phyloP scores from a whole-genome alignment of 92 coral and sea anemone species.

The Palythoa grandis region DNA sequence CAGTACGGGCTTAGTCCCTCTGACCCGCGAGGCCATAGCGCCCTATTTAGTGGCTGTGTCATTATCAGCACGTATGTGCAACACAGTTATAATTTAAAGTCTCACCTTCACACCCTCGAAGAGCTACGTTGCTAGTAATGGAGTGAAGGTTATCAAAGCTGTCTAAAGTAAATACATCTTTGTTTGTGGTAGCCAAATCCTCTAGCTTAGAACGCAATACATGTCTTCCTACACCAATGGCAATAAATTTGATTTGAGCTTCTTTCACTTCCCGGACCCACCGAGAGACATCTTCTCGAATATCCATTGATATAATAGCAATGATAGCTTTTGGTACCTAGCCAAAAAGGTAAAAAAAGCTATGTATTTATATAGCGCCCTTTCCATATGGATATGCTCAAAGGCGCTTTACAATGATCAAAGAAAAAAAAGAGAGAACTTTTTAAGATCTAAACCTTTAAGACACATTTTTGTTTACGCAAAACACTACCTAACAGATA shows the following conservation, averaged over 20 bases:
- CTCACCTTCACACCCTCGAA: slow-evolving; percentile 83
- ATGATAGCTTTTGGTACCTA: slow-evolving; percentile 71
- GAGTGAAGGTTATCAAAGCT: slow-evolving; percentile 62
- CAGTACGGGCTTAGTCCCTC: too few species aligned
- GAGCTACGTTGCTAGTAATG: slow-evolving; percentile 67
- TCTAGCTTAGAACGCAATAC: slow-evolving; percentile 50
- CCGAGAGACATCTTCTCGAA: slow-evolving; percentile 61
- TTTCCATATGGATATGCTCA: too few species aligned
- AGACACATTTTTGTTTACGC: too few species aligned
- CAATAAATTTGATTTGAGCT: slow-evolving; percentile 67
- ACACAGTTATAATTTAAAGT: background rate
- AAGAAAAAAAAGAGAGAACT: too few species aligned
- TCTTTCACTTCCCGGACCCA: slow-evolving; percentile 65
- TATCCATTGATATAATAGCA: slow-evolving; percentile 62
- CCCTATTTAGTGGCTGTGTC: too few species aligned
- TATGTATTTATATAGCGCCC: too few species aligned
- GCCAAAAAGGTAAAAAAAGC: background rate
- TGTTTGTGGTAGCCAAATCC: slow-evolving; percentile 52
- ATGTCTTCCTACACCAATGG: slow-evolving; percentile 75
- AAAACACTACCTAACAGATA: too few species aligned
- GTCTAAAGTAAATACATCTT: slow-evolving; percentile 52
- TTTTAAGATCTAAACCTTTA: too few species aligned
- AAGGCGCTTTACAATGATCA: too few species aligned
- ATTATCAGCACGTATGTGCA: too few species aligned
- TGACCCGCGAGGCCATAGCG: too few species aligned